A percentile compares a stretch with the other conserved stretches of the same genome.
Conservation (phyloP, 2,888 invertebrate species). For the Mantis religiosa region DNA sequence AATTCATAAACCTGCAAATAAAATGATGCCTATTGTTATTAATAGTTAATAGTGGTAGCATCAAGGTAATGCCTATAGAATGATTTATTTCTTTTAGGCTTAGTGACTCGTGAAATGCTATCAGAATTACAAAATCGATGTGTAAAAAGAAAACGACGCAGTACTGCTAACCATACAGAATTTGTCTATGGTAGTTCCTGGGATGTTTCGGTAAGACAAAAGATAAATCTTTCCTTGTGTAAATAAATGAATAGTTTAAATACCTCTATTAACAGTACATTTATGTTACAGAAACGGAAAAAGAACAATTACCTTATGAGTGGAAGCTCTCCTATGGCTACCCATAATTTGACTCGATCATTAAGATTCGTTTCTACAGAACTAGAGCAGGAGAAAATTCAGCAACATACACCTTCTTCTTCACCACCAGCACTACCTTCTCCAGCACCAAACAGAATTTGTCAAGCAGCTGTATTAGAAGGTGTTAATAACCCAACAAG, state of each 20-base stretch:
- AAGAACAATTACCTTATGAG: slow-evolving; percentile 16
- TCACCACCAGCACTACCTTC: not conserved
- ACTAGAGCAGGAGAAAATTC: not conserved
- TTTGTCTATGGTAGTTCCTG: slow-evolving; percentile 48
- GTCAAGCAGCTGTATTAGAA: not conserved
- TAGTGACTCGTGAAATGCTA: slow-evolving; percentile 48
- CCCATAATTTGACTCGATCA: not conserved
- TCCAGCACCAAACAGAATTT: not conserved
- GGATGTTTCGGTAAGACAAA: slow-evolving; percentile 20
- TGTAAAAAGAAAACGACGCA: slow-evolving; percentile 51
- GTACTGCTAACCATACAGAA: slow-evolving; percentile 52
- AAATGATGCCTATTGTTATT: too few species aligned
- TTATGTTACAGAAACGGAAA: slow-evolving; percentile 17
- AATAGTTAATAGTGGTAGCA: too few species aligned
- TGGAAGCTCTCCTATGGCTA: not conserved
- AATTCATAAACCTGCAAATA: too few species aligned
- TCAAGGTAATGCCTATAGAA: not conserved
- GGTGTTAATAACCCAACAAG: too few species aligned
- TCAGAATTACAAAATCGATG: slow-evolving; percentile 51
- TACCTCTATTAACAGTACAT: not conserved
- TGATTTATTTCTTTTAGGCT: slow-evolving; percentile 34
- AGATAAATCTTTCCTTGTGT: not conserved
- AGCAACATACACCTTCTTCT: not conserved
- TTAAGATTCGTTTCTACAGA: not conserved
- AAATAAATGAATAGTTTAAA: not conserved